Evolutionary conservation across 2,888 invertebrate species (phyloP), one percentile per base, ranked within the genome.

Genomic region (Hetaerina titia): DNA sequence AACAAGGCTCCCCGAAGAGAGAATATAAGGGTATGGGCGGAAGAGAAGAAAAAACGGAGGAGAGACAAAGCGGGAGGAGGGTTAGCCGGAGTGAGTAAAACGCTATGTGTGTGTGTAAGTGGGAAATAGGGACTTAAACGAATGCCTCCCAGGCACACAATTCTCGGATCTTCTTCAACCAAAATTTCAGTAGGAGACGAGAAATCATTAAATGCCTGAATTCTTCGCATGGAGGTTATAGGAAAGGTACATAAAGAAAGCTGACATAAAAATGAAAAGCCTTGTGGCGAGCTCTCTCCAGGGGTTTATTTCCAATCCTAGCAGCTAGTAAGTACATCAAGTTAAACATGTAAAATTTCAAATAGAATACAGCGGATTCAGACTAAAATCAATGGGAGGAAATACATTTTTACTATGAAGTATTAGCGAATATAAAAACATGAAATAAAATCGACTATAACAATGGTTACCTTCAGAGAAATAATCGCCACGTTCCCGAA

Each of bases 91-190:
- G 13, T 6, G 57, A 19, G 58, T 31, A 9, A 89, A 11, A 89
- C 13, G 11, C 11, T 57, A 57, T 15, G 22, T 13, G 89, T 57
- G 57, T 11, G 31, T 31, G 81, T 31, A 31, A n/a, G 58, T 22
- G 45, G n/a, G 58, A 89, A 58, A 58, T n/a, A 89, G 89, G 89
- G 45, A n/a, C 11, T 58, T 56, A 57, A 58, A 89, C 88, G 88
- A 88, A 88, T 88, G 88, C 19, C 45, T 56, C 15, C 31, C 88
- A 88, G 88, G 88, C 88, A 88, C 88, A 88, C 88, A 15, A 88
- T 56, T 88, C 69, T 69, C 88, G 45, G 88, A 19, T 88, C 88
- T 88, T 88, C 88, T 56, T n/a, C 56, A 17, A 19, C 56, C 45
- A 17, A 45, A 56, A 15, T 17, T 45, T 88, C 88, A 45, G 56